Conservation (phyloP, 2,113 vertebrate genomes). For the Pterocles orientalis region DNA sequence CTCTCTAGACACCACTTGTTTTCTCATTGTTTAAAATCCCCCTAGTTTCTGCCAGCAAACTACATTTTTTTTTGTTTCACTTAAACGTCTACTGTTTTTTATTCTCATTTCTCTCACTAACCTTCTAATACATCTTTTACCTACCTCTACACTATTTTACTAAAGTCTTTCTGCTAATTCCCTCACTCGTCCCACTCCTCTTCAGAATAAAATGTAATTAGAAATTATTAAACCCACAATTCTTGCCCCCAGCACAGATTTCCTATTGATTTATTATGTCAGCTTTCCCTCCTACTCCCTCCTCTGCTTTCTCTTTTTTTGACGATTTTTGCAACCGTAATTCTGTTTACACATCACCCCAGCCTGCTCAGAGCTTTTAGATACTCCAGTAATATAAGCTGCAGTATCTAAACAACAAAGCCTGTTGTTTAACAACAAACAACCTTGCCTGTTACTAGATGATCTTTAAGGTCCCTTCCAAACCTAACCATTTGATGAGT, state of each 20-base stretch:
- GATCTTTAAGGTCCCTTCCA: no score
- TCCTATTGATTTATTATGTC: neutral
- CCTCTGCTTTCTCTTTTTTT: neutral
- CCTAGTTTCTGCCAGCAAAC: neutral
- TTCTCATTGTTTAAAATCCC: neutral
- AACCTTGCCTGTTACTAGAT: neutral
- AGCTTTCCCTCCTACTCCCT: neutral
- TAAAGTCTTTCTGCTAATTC: neutral
- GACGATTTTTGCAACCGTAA: neutral
- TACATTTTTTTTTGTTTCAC: neutral
- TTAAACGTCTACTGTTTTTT: neutral
- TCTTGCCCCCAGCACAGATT: neutral
- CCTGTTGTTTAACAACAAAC: neutral
- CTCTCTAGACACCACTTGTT: neutral
- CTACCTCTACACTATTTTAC: neutral
- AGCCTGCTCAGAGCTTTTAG: neutral
- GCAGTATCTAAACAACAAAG: neutral
- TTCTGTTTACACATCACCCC: neutral
- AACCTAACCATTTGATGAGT: no score
- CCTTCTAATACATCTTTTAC: neutral
- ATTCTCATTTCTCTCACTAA: neutral
- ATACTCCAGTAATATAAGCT: neutral
- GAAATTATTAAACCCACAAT: neutral
- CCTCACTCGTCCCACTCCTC: neutral
- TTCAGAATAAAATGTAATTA: neutral